phyloP scores from a whole-genome alignment of 2,113 vertebrate genomes.

The Pygoscelis antarcticus region DNA sequence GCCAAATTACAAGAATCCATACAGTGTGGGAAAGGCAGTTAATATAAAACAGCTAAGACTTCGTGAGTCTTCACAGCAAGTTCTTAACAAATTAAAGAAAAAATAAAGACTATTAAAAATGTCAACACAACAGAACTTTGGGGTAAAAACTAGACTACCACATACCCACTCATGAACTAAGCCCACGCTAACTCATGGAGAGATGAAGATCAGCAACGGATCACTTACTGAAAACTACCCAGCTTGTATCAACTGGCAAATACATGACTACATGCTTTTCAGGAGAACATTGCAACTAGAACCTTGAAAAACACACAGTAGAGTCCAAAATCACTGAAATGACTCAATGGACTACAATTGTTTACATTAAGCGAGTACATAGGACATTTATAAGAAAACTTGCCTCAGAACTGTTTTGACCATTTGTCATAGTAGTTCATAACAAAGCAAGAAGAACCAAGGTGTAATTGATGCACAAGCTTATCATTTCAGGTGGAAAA shows the following conservation, averaged over 20 bases:
- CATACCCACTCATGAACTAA: not conserved
- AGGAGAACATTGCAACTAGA: not conserved
- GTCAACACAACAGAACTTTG: not conserved
- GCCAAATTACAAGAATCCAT: not conserved
- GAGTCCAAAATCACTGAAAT: not conserved
- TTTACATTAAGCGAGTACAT: not conserved
- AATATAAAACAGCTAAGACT: not conserved
- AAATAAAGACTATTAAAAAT: not conserved
- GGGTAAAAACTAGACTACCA: not conserved
- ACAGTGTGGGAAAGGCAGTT: not conserved
- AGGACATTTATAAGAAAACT: not conserved
- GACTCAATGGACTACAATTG: not conserved
- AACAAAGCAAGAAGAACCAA: not conserved
- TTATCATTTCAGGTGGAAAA: not conserved
- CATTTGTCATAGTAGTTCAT: not conserved
- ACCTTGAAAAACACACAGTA: not conserved
- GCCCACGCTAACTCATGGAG: accelerated
- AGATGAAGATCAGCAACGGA: accelerated
- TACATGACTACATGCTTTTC: not conserved
- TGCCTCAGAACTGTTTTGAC: not conserved
- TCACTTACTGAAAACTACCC: not conserved
- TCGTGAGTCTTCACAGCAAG: not conserved
- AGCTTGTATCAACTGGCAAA: not conserved
- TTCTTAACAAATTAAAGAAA: not conserved
- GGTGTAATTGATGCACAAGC: not conserved